A percentile compares a stretch with the other conserved stretches of the same genome.
Evolutionary conservation across 2,797 vertebrate genomes (phyloP).

Genomic region (Acrossocheilus wenchowensis): DNA sequence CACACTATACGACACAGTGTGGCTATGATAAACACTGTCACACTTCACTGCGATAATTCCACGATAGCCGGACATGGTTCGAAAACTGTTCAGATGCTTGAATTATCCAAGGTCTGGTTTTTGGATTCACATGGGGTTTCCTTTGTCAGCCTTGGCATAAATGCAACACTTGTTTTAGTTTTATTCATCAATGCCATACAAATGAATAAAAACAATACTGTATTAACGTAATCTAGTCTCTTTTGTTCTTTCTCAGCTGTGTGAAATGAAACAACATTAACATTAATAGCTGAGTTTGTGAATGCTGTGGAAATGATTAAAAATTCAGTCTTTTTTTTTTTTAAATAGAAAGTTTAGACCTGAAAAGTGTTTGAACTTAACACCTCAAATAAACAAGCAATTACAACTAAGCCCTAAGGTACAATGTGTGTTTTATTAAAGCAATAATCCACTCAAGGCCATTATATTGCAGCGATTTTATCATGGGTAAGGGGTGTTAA

Average conservation of each 20-base stretch:
- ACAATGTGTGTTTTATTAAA: constrained; percentile 21
- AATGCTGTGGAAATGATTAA: not conserved
- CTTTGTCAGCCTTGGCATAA: constrained; percentile 66
- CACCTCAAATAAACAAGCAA: constrained; percentile 14
- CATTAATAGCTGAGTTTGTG: not conserved
- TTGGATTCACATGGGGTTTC: constrained; percentile 52
- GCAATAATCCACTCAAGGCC: constrained; percentile 4
- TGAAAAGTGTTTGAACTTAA: constrained; percentile 3
- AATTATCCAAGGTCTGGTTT: constrained; percentile 52
- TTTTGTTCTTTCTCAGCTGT: constrained; percentile 38
- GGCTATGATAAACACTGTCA: constrained; percentile 58
- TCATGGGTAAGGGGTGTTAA: not conserved
- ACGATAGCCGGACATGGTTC: constrained; percentile 59
- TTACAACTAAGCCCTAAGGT: not conserved
- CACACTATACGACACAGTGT: constrained; percentile 50
- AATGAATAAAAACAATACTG: constrained; percentile 75
- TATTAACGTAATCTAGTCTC: constrained; percentile 52
- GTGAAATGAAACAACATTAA: constrained; percentile 8
- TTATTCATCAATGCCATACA: constrained; percentile 73
- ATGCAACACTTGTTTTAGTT: constrained; percentile 69
- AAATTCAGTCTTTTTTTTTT: no score
- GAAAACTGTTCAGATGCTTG: constrained; percentile 62
- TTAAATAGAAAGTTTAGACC: not conserved
- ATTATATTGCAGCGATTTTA: not conserved
- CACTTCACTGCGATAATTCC: constrained; percentile 71